Evolutionary conservation across 1,140 invertebrate species (phyloP).

Genomic region (Atta texana): DNA sequence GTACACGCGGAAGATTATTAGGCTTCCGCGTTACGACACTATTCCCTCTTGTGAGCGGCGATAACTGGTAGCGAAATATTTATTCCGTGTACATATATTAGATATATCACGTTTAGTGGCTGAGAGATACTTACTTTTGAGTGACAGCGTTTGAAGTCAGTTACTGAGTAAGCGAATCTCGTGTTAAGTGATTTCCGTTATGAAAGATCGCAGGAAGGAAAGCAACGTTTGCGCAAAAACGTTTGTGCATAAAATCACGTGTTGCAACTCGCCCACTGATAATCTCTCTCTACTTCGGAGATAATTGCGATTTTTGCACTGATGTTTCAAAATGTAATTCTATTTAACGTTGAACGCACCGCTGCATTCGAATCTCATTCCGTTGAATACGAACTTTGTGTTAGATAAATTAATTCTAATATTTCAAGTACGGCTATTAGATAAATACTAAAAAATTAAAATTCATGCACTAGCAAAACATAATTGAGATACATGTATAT

Average conservation of each 20-base stretch:
- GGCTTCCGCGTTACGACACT: constrained; percentile 26
- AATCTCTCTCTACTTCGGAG: constrained; percentile 14
- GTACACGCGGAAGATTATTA: constrained; percentile 11
- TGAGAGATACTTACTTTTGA: constrained; percentile 15
- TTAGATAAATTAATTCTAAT: constrained; percentile 12
- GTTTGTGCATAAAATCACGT: not conserved
- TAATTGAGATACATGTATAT: not conserved
- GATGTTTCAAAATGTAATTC: constrained; percentile 38
- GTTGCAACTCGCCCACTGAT: constrained; percentile 28
- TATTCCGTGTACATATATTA: not conserved
- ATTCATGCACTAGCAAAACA: not conserved
- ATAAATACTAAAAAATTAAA: not conserved
- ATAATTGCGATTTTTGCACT: constrained; percentile 32
- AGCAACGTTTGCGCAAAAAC: not conserved
- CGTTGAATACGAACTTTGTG: not conserved
- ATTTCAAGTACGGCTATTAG: not conserved
- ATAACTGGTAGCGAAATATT: constrained; percentile 16
- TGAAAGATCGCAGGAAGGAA: not conserved
- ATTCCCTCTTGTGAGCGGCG: constrained; percentile 9
- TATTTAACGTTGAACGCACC: constrained; percentile 17
- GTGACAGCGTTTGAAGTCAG: not conserved
- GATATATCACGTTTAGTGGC: not conserved
- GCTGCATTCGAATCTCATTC: constrained; percentile 10
- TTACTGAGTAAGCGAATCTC: not conserved
- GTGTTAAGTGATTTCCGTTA: not conserved